Evolutionary conservation across 1,140 invertebrate species (phyloP), one percentile per base, ranked within the genome.

Genomic region (Linepithema humile): DNA sequence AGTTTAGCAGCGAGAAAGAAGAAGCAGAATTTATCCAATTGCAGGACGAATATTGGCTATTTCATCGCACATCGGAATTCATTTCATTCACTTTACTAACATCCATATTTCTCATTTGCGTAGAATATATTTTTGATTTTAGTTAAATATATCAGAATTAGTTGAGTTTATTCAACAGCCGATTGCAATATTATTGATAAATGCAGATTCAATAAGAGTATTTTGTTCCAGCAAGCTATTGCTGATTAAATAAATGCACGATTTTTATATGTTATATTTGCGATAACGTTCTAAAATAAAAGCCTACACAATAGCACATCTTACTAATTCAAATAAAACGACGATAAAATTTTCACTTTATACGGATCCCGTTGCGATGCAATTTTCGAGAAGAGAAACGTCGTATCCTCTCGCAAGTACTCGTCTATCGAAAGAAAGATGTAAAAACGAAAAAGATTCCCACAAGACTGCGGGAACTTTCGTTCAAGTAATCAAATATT

Each of bases 31-130:
- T 29, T 69, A 15, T 53, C 32, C 29, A 32, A 29, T n/a, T n/a
- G n/a, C n/a, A n/a, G n/a, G n/a, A n/a, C n/a, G 3, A 77, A 10
- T 20, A 23, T 64, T 65, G 32, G 23, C 17, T 69, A 20, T 50
- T 17, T 69, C 64, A 80, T 32, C 53, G 35, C 12, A n/a, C n/a
- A 43, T 43, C 12, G 26, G 15, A 29, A 69, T 43, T 69, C 64
- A 70, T 69, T 70, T 80, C 4, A 80, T 57, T 69, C 64, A 38
- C 45, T 69, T 67, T 40, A 69, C 55, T 57, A 69, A 9, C 48
- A n/a, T 77, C 23, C 43, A 17, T 29, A 48, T 64, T 70, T 23
- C 17, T 70, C 38, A 32, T 38, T 65, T 45, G 43, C 23, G 15
- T 43, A 50, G 59, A 50, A 77, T 53, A 64, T 50, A 65, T 23